phyloP scores from a whole-genome alignment of 2,888 invertebrate genomes.

The Sycophila texana region DNA sequence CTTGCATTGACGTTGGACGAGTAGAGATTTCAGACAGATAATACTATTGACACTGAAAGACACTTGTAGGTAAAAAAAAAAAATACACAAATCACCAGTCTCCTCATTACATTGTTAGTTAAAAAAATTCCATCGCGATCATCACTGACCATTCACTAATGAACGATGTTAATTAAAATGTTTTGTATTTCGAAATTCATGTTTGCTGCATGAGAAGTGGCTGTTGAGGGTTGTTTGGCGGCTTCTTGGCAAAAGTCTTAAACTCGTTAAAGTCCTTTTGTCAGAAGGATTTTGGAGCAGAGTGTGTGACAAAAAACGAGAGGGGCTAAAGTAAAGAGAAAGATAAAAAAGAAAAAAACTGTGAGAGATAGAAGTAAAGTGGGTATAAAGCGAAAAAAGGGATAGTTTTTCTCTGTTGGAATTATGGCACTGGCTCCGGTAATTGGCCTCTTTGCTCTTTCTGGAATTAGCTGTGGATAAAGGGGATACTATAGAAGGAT shows the following conservation, averaged over 20 bases:
- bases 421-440: not conserved
- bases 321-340: not conserved
- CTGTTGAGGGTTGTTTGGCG: slow-evolving; percentile 24
- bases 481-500: not conserved
- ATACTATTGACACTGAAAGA: not conserved
- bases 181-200: no score
- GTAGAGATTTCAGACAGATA: slow-evolving; percentile 1
- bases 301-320: slow-evolving; percentile 1
- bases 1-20: slow-evolving; percentile 23
- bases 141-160: no score
- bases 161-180: no score
- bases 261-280: not conserved
- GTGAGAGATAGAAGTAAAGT: slow-evolving; percentile 22
- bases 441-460: slow-evolving; percentile 45
- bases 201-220: slow-evolving; percentile 23
- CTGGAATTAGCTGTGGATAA: slow-evolving; percentile 29
- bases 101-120: no score
- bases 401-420: no score
- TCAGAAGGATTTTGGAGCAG: slow-evolving; percentile 1
- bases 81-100: not conserved
- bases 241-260: not conserved
- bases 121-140: no score
- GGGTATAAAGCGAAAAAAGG: no score
- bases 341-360: slow-evolving; percentile 23
- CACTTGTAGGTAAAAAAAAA: slow-evolving; percentile 32